Evolutionary conservation across 2,113 vertebrate species (phyloP).

Genomic region (Agelaius phoeniceus): DNA sequence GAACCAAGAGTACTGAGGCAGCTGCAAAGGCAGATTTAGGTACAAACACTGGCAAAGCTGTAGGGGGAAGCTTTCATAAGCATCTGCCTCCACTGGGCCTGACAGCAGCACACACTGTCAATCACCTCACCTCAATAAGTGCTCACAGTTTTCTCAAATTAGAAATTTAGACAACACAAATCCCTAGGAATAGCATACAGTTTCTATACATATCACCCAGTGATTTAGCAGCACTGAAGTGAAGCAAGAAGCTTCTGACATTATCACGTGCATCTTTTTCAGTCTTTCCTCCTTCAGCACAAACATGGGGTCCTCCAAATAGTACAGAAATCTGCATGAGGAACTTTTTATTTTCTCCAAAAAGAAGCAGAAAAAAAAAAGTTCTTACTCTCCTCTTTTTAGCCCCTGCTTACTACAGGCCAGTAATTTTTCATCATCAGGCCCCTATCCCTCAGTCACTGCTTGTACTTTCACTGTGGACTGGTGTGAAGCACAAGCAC

Average conservation of each 20-base stretch:
- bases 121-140: not conserved
- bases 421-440: not conserved
- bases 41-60: not conserved
- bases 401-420: not conserved
- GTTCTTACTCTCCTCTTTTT: not conserved
- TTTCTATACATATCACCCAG: slow-evolving; percentile 53
- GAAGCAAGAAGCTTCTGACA: slow-evolving; percentile 53
- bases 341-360: not conserved
- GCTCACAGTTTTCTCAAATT: slow-evolving; percentile 41
- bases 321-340: not conserved
- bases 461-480: not conserved
- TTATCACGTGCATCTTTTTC: slow-evolving; percentile 55
- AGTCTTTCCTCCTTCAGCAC: slow-evolving; percentile 28
- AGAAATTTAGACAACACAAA: slow-evolving; percentile 27
- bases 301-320: not conserved
- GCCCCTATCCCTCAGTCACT: not conserved
- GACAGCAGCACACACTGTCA: slow-evolving; percentile 7
- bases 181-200: slow-evolving; percentile 32
- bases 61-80: slow-evolving; percentile 2
- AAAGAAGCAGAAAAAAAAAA: not conserved
- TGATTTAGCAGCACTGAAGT: slow-evolving; percentile 7
- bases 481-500: not conserved
- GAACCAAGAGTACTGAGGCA: not conserved
- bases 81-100: not conserved
- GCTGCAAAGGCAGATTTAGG: not conserved